A percentile compares a stretch with the other conserved stretches of the same genome.
Conservation (phyloP, 2,797 vertebrate species). For the Denticeps clupeoides region DNA sequence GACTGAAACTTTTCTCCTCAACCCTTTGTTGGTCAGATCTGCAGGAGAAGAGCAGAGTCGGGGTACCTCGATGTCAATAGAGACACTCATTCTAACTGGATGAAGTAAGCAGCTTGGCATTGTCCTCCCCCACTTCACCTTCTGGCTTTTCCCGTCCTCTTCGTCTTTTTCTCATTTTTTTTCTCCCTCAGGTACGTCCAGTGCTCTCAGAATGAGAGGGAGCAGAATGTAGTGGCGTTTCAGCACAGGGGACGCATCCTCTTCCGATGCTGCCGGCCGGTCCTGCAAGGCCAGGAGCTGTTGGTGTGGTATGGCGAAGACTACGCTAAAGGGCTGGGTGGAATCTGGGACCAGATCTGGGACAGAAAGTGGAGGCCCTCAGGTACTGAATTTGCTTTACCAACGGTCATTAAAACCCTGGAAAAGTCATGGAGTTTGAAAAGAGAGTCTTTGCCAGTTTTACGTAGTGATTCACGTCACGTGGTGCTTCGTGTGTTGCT, state of each 20-base stretch:
- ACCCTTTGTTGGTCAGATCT: constrained; percentile 48
- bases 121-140: not conserved
- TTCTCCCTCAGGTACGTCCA: constrained; percentile 69
- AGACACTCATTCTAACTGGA: constrained; percentile 67
- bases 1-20: not conserved
- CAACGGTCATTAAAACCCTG: not conserved
- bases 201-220: constrained; percentile 74
- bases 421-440: not conserved
- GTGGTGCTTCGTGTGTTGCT: too few relatives aligned
- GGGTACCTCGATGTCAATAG: constrained; percentile 64
- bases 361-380: constrained; percentile 37
- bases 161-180: not conserved
- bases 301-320: constrained; percentile 85
- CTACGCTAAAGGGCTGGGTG: constrained; percentile 46
- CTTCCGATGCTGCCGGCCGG: constrained; percentile 78
- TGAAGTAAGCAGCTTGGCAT: constrained; percentile 54
- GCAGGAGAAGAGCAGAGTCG: constrained; percentile 51
- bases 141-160: not conserved
- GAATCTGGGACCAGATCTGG: constrained; percentile 52
- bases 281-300: constrained; percentile 77
- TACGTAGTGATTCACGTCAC: too few relatives aligned
- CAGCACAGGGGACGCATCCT: constrained; percentile 84
- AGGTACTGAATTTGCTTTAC: constrained; percentile 33
- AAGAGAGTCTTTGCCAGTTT: too few relatives aligned
- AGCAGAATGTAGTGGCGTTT: constrained; percentile 84